Conservation (phyloP, 2,113 vertebrate species). For the Ancistrus triradiatus region DNA sequence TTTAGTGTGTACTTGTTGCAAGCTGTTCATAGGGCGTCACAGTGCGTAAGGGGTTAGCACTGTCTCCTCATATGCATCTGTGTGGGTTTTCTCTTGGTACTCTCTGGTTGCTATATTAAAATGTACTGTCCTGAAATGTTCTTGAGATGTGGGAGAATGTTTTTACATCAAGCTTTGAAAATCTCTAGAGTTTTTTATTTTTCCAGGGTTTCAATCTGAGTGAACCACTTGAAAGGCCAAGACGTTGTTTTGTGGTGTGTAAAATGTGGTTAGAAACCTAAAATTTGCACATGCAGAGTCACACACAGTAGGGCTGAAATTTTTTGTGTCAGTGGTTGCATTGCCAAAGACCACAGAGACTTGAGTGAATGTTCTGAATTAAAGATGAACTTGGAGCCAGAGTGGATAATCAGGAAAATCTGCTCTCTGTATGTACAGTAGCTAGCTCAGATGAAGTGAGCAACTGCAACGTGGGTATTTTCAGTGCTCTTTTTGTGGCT, state of each 20-base stretch:
- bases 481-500: too few species aligned
- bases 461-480: too few species aligned
- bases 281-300: slow-evolving; percentile 6
- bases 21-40: too few species aligned
- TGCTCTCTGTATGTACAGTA: too few species aligned
- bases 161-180: slow-evolving; percentile 53
- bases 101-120: background rate
- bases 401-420: too few species aligned
- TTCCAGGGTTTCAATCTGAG: slow-evolving; percentile 49
- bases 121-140: slow-evolving; percentile 29
- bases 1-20: too few species aligned
- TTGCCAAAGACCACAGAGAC: slow-evolving; percentile 26
- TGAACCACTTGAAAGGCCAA: slow-evolving; percentile 47
- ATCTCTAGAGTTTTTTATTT: slow-evolving; percentile 54
- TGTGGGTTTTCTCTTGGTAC: too few species aligned
- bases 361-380: background rate
- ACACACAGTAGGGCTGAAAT: slow-evolving; percentile 14
- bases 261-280: slow-evolving; percentile 54
- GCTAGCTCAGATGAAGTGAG: too few species aligned
- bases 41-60: too few species aligned
- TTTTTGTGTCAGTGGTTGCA: slow-evolving; percentile 7
- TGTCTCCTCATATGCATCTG: too few species aligned
- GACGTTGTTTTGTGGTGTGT: slow-evolving; percentile 56
- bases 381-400: too few species aligned
- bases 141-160: slow-evolving; percentile 43